Evolutionary conservation across 2,797 vertebrate species (phyloP).

Genomic region (Spinus pinus): DNA sequence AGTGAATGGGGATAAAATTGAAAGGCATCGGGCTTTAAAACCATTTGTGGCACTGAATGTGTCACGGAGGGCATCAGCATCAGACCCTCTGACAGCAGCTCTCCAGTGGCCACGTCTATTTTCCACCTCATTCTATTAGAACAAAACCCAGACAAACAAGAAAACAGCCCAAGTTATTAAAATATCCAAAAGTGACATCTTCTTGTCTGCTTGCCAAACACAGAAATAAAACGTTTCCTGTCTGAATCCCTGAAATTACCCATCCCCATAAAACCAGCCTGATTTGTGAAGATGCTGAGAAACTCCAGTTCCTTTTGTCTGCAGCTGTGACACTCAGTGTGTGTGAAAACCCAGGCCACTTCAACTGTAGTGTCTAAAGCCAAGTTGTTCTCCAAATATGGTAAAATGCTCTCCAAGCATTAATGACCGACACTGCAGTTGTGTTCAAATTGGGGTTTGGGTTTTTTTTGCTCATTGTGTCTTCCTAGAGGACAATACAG

Average conservation of each 20-base stretch:
- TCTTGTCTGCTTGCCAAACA: not conserved
- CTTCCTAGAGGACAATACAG: not conserved
- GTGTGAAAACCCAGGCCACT: not conserved
- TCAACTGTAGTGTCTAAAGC: not conserved
- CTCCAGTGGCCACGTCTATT: not conserved
- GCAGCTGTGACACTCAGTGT: not conserved
- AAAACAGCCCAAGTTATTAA: not conserved
- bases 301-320: not conserved
- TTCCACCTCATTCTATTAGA: not conserved
- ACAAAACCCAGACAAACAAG: not conserved
- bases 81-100: not conserved
- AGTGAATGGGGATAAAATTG: not conserved
- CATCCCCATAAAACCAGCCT: not conserved
- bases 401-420: not conserved
- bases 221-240: not conserved
- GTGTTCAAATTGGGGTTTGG: not conserved
- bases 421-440: not conserved
- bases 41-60: not conserved
- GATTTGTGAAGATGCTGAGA: not conserved
- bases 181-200: not conserved
- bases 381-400: not conserved
- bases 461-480: not conserved
- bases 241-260: not conserved
- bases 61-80: not conserved
- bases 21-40: not conserved